Evolutionary conservation across 2,888 invertebrate genomes (phyloP), one percentile per base, ranked within the genome.

Genomic region (Eupithecia inturbata): DNA sequence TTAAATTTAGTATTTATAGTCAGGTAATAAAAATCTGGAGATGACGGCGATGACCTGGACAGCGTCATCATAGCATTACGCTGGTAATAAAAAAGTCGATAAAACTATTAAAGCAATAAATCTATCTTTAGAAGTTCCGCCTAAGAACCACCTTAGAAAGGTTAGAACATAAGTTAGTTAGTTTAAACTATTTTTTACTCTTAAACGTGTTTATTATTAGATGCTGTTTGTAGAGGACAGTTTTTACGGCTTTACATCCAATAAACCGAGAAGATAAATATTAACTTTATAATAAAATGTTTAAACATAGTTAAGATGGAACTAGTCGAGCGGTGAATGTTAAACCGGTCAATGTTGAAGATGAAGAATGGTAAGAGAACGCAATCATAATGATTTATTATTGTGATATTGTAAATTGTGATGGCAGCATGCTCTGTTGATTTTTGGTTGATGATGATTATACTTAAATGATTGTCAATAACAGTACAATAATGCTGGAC

Each of bases 211-310:
- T 78, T 76, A 76, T 76, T 77, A 72, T 75, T 76, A 73, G 75
- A 75, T 74, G 45, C 66, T 79, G 77, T 80, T 79, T 80, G 72
- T 76, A 76, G 74, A 81, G 77, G 80, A 79, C 80, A 74, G 73
- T 76, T 79, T 78, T 81, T 79, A 79, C 78, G 72, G 74, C 80
- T 78, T 76, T 68, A 76, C 76, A 77, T 79, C 77, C 77, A 80
- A 78, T 76, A 78, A 75, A 67, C 74, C 62, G 77, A 70, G 69
- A 76, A 77, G 70, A 76, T 80, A 77, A 80, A 79, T 77, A 78
- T 77, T 72, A 62, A 68, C 71, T 78, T 75, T 68, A 76, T 73
- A 79, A 57, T 57, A 26, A 57, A 57, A 57, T 26, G 57, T 26
- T 57, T 77, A 72, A 67, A 57, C 16, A 36, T 60, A 71, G 72